These are phyloP conservation scores for Aviceda subcristata DNA, from an alignment of 2,113 vertebrate genomes.

Conservation along the genomic window DNA sequence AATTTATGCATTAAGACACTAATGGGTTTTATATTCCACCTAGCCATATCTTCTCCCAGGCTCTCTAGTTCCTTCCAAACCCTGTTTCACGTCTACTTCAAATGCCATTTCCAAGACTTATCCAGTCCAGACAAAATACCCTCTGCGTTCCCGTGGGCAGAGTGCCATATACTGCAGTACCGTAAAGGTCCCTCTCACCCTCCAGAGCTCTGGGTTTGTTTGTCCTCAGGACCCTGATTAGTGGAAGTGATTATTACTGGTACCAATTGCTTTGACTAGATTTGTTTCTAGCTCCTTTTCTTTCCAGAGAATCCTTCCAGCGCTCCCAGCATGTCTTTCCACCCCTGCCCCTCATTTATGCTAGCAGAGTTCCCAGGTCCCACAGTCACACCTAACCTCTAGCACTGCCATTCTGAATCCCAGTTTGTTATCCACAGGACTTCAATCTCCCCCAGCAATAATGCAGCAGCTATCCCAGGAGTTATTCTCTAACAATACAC, in stretches of 20 bases:
- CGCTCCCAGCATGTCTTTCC: background rate
- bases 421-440: background rate
- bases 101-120: background rate
- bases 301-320: background rate
- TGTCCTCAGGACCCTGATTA: background rate
- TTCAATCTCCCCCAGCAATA: background rate
- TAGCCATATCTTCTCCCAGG: background rate
- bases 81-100: background rate
- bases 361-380: background rate
- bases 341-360: background rate
- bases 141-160: background rate
- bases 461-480: background rate
- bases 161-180: background rate
- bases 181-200: background rate
- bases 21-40: constrained; percentile 20
- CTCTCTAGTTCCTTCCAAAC: background rate
- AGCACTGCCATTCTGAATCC: background rate
- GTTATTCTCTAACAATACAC: background rate
- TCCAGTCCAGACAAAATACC: background rate
- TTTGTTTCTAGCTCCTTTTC: background rate
- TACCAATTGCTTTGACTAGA: background rate
- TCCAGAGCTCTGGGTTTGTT: background rate
- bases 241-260: background rate
- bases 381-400: background rate
- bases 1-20: constrained; percentile 47